Conservation (phyloP, 2,888 invertebrate species). For the Phoenoteleia sp. region DNA sequence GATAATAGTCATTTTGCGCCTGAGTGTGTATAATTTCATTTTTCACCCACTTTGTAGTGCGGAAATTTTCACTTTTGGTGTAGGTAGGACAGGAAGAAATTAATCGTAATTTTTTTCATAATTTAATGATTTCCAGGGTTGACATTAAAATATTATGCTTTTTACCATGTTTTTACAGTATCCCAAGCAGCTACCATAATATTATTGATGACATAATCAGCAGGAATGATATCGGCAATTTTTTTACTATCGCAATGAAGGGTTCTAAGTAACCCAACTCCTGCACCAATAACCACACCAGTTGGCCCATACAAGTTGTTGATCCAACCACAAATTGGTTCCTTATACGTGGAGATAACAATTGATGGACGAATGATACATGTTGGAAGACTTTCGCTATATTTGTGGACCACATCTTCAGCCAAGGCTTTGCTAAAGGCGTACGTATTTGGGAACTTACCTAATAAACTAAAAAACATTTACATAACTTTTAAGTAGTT, state of each 20-base stretch:
- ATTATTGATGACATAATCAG: constrained; percentile 89
- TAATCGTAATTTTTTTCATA: no score
- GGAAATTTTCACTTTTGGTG: no score
- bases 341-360: constrained; percentile 85
- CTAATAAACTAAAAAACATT: constrained; percentile 85
- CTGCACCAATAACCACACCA: constrained; percentile 87
- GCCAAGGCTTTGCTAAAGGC: constrained; percentile 92
- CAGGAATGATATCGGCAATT: constrained; percentile 90
- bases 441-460: constrained; percentile 91
- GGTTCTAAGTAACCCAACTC: constrained; percentile 89
- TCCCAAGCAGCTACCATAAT: constrained; percentile 89
- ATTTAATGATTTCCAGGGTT: no score
- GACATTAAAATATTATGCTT: no score
- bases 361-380: constrained; percentile 91
- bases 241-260: constrained; percentile 87
- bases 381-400: constrained; percentile 88
- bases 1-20: no score
- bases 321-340: constrained; percentile 89
- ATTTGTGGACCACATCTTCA: constrained; percentile 89
- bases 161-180: constrained; percentile 81
- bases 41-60: no score
- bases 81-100: no score
- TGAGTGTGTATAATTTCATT: no score
- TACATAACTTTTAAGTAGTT: neutral
- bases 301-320: constrained; percentile 91